phyloP scores from a whole-genome alignment of 2,888 invertebrate genomes.

The Tricholauxania praeusta region DNA sequence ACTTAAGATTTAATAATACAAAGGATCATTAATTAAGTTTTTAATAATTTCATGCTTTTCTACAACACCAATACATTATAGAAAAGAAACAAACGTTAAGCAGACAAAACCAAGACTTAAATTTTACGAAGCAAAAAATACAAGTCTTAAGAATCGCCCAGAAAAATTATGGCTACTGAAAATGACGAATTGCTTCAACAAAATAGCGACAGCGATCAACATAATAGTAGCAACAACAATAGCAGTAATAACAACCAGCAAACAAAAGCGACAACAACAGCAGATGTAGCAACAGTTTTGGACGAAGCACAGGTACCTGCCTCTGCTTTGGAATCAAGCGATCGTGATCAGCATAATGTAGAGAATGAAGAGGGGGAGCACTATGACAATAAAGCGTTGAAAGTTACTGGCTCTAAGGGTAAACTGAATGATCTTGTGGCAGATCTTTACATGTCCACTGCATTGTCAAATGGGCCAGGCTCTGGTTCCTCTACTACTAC shows the following conservation, averaged over 20 bases:
- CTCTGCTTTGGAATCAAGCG: neutral
- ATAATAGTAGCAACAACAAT: conserved; percentile 45
- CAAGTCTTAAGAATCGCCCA: neutral
- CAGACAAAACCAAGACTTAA: too few relatives aligned
- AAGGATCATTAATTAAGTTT: neutral
- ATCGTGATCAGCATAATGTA: conserved; percentile 3
- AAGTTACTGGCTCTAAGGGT: conserved; percentile 39
- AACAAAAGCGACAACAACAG: conserved; percentile 36
- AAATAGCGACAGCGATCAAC: conserved; percentile 40
- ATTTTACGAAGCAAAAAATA: neutral
- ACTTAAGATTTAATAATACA: neutral
- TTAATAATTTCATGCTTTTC: neutral
- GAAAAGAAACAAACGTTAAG: too few relatives aligned
- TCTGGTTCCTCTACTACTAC: conserved; percentile 12
- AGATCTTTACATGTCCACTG: conserved; percentile 51
- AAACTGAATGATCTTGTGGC: conserved; percentile 60
- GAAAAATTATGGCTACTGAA: conserved; percentile 62
- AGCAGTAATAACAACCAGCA: conserved; percentile 43
- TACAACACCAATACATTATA: too few relatives aligned
- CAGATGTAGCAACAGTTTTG: conserved; percentile 16
- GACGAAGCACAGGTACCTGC: conserved; percentile 12
- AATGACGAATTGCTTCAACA: conserved; percentile 57
- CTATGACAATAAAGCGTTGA: neutral
- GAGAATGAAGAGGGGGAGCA: neutral
- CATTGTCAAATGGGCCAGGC: conserved; percentile 42